A percentile compares a stretch with the other conserved stretches of the same genome.
phyloP scores from a whole-genome alignment of 2,113 vertebrate genomes.

The Platysteira castanea region DNA sequence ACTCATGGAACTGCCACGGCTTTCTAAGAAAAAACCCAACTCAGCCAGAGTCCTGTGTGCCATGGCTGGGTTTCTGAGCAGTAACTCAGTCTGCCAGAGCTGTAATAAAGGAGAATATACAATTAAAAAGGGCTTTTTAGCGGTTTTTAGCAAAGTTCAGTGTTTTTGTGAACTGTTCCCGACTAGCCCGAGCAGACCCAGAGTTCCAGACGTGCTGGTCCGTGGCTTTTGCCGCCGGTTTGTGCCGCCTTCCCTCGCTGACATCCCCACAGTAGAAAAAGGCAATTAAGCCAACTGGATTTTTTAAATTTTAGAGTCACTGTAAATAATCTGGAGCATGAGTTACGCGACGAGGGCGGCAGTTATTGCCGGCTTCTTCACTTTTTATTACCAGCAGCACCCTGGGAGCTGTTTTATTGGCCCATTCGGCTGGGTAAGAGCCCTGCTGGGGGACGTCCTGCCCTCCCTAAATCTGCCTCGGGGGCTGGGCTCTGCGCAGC shows the following conservation, averaged over 20 bases:
- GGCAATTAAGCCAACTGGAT: background rate
- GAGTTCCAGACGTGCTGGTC: accelerated
- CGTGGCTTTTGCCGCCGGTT: background rate
- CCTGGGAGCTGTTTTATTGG: constrained; percentile 51
- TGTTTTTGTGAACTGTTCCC: background rate
- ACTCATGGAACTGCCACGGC: background rate
- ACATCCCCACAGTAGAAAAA: background rate
- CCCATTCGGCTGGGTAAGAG: background rate
- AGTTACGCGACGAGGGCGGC: background rate
- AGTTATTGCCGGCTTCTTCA: constrained; percentile 44
- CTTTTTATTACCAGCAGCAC: constrained; percentile 37
- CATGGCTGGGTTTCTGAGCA: background rate
- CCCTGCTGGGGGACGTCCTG: background rate
- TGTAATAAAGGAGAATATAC: background rate
- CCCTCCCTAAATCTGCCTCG: background rate
- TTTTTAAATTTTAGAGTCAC: constrained; percentile 29
- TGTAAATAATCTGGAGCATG: constrained; percentile 52
- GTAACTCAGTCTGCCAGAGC: background rate
- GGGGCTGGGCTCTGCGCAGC: background rate
- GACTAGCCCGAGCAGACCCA: background rate
- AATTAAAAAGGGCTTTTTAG: background rate
- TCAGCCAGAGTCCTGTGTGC: background rate
- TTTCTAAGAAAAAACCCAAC: constrained; percentile 20
- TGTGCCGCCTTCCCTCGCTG: background rate
- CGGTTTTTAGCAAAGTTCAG: background rate